These are phyloP conservation scores for Apamea sordens DNA, from an alignment of 2,888 invertebrate species.

Conservation along the genomic window DNA sequence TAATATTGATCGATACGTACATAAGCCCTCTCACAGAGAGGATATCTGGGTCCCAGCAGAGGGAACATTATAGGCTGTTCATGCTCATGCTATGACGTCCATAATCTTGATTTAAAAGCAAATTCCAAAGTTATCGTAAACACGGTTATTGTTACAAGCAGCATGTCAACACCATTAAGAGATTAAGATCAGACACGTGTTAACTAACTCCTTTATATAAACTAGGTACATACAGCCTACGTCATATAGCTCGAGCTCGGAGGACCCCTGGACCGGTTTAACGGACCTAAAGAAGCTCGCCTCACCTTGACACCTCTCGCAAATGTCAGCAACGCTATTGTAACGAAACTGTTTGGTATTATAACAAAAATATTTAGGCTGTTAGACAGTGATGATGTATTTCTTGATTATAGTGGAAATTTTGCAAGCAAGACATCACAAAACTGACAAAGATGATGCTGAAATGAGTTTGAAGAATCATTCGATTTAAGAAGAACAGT, in stretches of 20 bases:
- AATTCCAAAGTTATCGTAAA: background rate
- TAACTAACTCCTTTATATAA: conserved; percentile 27
- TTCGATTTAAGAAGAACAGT: background rate
- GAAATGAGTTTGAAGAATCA: background rate
- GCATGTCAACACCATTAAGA: conserved; percentile 8
- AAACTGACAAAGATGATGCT: background rate
- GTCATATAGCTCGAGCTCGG: conserved; percentile 55
- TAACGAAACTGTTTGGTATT: conserved; percentile 37
- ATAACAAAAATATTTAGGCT: conserved; percentile 5
- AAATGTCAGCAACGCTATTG: conserved; percentile 72
- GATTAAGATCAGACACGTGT: conserved; percentile 43
- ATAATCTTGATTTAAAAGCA: background rate
- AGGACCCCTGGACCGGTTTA: conserved; percentile 71
- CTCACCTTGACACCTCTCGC: conserved; percentile 78
- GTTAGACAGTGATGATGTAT: background rate
- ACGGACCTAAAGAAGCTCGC: conserved; percentile 69
- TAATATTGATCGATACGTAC: background rate
- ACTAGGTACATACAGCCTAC: conserved; percentile 8
- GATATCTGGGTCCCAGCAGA: background rate
- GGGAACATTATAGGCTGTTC: background rate
- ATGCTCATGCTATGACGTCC: background rate
- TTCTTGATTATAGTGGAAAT: background rate
- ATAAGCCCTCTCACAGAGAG: background rate
- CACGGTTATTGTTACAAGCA: background rate
- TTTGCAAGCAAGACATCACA: background rate